phyloP scores from a whole-genome alignment of 2,797 vertebrate species.

The Coranthus polyacanthus region DNA sequence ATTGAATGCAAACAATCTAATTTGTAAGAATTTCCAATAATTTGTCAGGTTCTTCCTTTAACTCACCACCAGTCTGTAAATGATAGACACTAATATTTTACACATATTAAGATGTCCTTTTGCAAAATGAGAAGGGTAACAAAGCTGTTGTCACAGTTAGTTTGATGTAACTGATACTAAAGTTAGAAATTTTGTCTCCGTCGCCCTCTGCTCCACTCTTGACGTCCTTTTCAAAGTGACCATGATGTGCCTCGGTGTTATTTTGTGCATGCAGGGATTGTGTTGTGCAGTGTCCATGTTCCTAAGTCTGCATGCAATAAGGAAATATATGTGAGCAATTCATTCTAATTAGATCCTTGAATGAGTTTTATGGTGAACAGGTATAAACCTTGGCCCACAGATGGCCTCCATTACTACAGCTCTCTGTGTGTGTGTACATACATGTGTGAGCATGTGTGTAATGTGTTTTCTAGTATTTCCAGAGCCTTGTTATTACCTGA shows the following conservation, averaged over 20 bases:
- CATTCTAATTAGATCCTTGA: constrained; percentile 28
- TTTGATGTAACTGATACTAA: constrained; percentile 1
- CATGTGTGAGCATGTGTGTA: too few species aligned
- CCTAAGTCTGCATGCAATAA: constrained; percentile 8
- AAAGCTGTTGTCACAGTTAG: too few species aligned
- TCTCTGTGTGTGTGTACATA: constrained; percentile 5
- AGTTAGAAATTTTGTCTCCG: constrained; percentile 8
- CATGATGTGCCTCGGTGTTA: too few species aligned
- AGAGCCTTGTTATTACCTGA: constrained; percentile 46
- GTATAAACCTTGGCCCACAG: constrained; percentile 29
- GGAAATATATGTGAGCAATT: neutral
- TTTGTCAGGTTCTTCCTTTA: too few species aligned
- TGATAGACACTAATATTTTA: too few species aligned
- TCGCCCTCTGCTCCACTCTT: too few species aligned
- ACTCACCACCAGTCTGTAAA: too few species aligned
- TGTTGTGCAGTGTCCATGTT: constrained; percentile 1
- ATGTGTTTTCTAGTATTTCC: constrained; percentile 22
- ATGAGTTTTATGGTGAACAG: constrained; percentile 25
- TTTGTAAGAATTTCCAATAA: too few species aligned
- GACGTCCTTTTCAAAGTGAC: too few species aligned
- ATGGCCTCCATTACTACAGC: constrained; percentile 48
- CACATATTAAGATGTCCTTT: too few species aligned
- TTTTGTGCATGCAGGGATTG: neutral
- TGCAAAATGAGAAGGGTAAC: too few species aligned
- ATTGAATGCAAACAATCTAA: too few species aligned